These are phyloP conservation scores for Listronotus oregonensis DNA, from an alignment of 1,140 invertebrate genomes.

Conservation along the genomic window DNA sequence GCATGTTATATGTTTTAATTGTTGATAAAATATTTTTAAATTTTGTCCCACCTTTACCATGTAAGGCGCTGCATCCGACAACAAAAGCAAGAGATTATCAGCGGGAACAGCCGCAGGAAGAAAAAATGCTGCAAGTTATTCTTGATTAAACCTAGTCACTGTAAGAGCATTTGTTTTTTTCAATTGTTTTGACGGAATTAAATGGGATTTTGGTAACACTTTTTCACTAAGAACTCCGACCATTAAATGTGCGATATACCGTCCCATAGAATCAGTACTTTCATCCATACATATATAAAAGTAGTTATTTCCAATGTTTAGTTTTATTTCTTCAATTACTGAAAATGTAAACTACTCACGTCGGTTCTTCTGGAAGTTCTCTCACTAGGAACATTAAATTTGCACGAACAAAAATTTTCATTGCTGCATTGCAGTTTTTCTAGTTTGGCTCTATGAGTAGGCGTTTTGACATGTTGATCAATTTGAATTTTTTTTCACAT, in stretches of 20 bases:
- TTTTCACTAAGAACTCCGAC: conserved; percentile 5
- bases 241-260: conserved; percentile 17
- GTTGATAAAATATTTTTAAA: conserved; percentile 38
- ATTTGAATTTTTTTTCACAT: no score
- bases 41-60: conserved; percentile 28
- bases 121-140: conserved; percentile 14
- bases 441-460: no score
- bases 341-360: no score
- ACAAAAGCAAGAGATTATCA: conserved; percentile 32
- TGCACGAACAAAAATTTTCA: no score
- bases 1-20: conserved; percentile 33
- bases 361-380: no score
- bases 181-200: conserved; percentile 11
- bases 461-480: no score
- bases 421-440: no score
- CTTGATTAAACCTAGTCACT: conserved; percentile 20
- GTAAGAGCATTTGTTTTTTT: no score
- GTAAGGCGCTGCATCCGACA: conserved; percentile 31
- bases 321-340: no score
- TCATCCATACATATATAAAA: conserved; percentile 1
- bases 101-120: conserved; percentile 1
- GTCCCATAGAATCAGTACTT: conserved; percentile 13
- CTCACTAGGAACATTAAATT: no score
- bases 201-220: conserved; percentile 13
- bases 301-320: no score